Evolutionary conservation across 2,797 vertebrate genomes (phyloP).

Genomic region (Mus spretus): DNA sequence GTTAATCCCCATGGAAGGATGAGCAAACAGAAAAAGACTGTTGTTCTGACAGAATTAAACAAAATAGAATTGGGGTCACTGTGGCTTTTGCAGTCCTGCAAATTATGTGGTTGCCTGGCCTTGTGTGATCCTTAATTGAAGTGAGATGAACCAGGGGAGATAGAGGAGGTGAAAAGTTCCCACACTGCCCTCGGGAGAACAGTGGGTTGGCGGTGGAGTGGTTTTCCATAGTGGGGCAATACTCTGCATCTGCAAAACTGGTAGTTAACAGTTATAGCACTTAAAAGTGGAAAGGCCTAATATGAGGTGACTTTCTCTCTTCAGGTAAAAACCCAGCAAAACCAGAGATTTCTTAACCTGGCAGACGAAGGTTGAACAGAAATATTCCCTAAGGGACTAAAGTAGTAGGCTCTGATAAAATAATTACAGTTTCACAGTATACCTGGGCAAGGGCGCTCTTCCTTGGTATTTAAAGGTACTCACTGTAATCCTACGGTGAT

Average conservation of each 20-base stretch:
- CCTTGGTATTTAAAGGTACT: neutral
- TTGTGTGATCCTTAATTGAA: slow-evolving; percentile 8
- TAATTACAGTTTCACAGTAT: slow-evolving; percentile 23
- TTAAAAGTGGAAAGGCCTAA: neutral
- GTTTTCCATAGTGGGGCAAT: neutral
- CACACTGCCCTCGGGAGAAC: neutral
- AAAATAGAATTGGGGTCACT: slow-evolving; percentile 55
- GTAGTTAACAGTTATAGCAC: neutral
- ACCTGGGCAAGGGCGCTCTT: neutral
- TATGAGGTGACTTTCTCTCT: slow-evolving; percentile 34
- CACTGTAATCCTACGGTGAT: neutral
- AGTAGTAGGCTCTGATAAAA: slow-evolving; percentile 32
- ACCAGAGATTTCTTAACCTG: slow-evolving; percentile 5
- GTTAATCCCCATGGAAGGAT: slow-evolving; percentile 54
- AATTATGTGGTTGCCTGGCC: neutral
- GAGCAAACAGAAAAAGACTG: slow-evolving; percentile 65
- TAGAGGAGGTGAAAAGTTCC: neutral
- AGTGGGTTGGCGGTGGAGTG: neutral
- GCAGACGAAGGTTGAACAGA: slow-evolving; percentile 32
- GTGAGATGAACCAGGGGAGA: neutral
- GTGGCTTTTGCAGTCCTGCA: slow-evolving; percentile 24
- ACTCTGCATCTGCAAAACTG: neutral
- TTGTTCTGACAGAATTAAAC: slow-evolving; percentile 65
- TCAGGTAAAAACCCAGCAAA: slow-evolving; percentile 1
- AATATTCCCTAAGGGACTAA: slow-evolving; percentile 32